A percentile compares a stretch with the other conserved stretches of the same genome.
Evolutionary conservation across 1,140 invertebrate species (phyloP).

Genomic region (Trissolcus basalis): DNA sequence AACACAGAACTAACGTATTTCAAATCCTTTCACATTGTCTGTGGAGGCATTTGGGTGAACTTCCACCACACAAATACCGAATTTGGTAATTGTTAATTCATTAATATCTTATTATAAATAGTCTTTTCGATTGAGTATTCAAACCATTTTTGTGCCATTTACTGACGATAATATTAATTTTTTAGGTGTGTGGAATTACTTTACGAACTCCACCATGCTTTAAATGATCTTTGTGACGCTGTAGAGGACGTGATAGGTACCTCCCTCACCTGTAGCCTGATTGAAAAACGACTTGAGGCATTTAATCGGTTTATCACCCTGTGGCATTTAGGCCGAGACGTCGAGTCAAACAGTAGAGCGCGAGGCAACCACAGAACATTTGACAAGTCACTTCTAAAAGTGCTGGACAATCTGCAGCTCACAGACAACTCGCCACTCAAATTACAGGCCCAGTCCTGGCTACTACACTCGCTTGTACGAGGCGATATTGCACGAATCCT

Average conservation of each 20-base stretch:
- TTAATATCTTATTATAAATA: too few species aligned
- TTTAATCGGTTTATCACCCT: slow-evolving; percentile 86
- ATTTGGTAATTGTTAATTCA: slow-evolving; percentile 68
- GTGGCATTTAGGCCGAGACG: slow-evolving; percentile 87
- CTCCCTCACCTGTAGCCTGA: slow-evolving; percentile 73
- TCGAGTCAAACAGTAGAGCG: slow-evolving; percentile 72
- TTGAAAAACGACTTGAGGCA: slow-evolving; percentile 79
- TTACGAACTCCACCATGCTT: slow-evolving; percentile 83
- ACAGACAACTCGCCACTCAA: slow-evolving; percentile 82
- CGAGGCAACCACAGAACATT: slow-evolving; percentile 75
- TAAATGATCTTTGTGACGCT: slow-evolving; percentile 82
- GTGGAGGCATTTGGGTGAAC: slow-evolving; percentile 81
- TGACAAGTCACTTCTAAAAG: slow-evolving; percentile 82
- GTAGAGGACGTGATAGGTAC: slow-evolving; percentile 84
- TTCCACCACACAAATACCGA: slow-evolving; percentile 78
- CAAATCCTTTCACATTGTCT: slow-evolving; percentile 81
- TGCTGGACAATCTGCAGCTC: slow-evolving; percentile 86
- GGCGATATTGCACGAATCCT: slow-evolving; percentile 87
- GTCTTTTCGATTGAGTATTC: too few species aligned
- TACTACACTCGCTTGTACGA: slow-evolving; percentile 83
- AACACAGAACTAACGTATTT: slow-evolving; percentile 81
- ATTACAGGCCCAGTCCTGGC: slow-evolving; percentile 83
- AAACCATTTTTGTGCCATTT: too few species aligned
- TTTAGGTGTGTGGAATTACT: slow-evolving; percentile 80
- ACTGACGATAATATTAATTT: background rate